Percentiles rank a stretch among this genome's conserved stretches.
Conservation (phyloP, 1,140 invertebrate species). For the Brachionus rubens region DNA sequence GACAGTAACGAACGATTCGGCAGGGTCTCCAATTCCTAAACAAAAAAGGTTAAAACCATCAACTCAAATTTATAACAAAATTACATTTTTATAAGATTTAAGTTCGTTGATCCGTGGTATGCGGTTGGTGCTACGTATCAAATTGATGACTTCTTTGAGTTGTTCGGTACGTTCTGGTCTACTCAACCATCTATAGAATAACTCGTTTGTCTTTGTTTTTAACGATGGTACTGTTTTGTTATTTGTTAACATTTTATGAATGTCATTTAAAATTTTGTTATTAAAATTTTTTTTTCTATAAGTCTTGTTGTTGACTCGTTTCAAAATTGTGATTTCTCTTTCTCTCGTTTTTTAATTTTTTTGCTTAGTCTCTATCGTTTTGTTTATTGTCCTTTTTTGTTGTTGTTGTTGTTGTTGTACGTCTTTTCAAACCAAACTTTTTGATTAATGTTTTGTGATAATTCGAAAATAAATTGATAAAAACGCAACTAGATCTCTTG, state of each 20-base stretch:
- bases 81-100: constrained; percentile 39
- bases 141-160: constrained; percentile 25
- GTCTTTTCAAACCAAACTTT: constrained; percentile 10
- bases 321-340: neutral
- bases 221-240: constrained; percentile 21
- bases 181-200: constrained; percentile 43
- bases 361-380: neutral
- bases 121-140: neutral
- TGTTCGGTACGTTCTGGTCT: constrained; percentile 27
- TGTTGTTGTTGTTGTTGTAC: neutral
- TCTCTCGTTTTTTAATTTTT: neutral
- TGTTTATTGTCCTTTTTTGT: constrained; percentile 17
- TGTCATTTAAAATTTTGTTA: no score
- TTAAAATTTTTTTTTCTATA: no score
- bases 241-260: no score
- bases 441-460: constrained; percentile 40
- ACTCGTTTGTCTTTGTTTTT: constrained; percentile 30
- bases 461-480: no score
- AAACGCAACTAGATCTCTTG: no score
- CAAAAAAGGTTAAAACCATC: neutral
- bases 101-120: constrained; percentile 20
- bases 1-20: neutral
- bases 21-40: neutral
- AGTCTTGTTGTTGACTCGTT: neutral
- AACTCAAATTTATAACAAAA: neutral